These are phyloP conservation scores for Apaloderma vittatum DNA, from an alignment of 2,113 vertebrate genomes.

Conservation along the genomic window DNA sequence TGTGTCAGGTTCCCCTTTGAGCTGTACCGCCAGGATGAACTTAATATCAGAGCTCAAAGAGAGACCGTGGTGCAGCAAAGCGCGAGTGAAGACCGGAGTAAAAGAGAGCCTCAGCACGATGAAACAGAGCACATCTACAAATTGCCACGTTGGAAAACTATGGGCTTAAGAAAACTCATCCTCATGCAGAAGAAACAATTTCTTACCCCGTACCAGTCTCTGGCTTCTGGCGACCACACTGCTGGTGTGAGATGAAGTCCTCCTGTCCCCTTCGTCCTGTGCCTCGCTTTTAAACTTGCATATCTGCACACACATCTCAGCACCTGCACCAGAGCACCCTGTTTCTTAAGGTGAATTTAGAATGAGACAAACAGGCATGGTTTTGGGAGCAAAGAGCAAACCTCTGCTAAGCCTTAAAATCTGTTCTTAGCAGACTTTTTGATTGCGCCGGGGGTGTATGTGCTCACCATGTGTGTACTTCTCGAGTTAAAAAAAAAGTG, in stretches of 20 bases:
- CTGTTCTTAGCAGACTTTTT: background rate
- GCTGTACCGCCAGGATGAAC: background rate
- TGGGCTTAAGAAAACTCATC: background rate
- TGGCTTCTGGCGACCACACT: background rate
- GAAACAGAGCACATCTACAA: background rate
- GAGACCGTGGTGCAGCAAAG: background rate
- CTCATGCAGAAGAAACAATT: background rate
- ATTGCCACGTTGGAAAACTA: background rate
- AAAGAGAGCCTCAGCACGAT: background rate
- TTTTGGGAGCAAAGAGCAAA: background rate
- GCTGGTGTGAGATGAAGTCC: background rate
- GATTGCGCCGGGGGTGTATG: background rate
- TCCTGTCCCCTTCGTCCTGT: background rate
- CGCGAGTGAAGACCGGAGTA: background rate
- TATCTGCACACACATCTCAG: background rate
- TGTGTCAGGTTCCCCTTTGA: background rate
- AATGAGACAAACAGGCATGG: constrained; percentile 2
- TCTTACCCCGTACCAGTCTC: background rate
- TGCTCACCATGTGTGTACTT: background rate
- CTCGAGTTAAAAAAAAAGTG: background rate
- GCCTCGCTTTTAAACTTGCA: background rate
- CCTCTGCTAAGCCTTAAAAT: background rate
- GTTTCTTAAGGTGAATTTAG: background rate
- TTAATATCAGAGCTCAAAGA: background rate
- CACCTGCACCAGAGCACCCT: background rate